These are phyloP conservation scores for Pomatorhinus ruficollis DNA, from an alignment of 2,113 vertebrate genomes.

Conservation along the genomic window DNA sequence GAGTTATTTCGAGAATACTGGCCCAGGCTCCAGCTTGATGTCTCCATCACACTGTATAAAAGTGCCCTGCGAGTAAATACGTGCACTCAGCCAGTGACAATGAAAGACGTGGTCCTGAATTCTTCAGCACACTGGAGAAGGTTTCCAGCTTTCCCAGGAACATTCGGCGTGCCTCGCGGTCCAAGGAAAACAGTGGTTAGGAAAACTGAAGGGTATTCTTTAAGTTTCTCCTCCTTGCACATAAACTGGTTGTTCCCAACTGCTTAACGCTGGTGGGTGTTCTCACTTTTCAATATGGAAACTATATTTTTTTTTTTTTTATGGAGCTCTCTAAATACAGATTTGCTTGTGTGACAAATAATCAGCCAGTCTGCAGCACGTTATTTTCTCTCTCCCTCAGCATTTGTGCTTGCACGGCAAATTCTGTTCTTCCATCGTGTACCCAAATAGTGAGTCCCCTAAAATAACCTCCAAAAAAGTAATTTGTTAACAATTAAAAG, in stretches of 20 bases:
- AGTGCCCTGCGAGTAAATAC: conserved; percentile 1
- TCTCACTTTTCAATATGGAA: conserved; percentile 45
- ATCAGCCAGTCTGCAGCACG: not conserved
- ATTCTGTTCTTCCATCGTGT: not conserved
- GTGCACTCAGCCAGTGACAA: conserved; percentile 3
- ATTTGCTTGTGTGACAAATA: not conserved
- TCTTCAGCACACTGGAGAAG: not conserved
- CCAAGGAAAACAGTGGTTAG: not conserved
- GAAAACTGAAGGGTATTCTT: not conserved
- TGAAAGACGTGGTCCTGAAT: not conserved
- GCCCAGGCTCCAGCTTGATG: conserved; percentile 25
- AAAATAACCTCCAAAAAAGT: not conserved
- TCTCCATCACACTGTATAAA: conserved; percentile 32
- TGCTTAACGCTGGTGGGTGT: not conserved
- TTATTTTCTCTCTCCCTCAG: not conserved
- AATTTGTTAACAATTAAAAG: not conserved
- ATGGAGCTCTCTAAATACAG: conserved; percentile 22
- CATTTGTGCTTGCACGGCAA: not conserved
- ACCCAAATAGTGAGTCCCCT: not conserved
- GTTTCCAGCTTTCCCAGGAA: conserved; percentile 1
- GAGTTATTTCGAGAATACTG: conserved; percentile 52
- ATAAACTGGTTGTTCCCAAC: conserved; percentile 14
- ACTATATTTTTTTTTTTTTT: not conserved
- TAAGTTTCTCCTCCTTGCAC: not conserved
- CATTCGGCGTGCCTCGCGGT: not conserved